Conservation (phyloP, 2,113 vertebrate species). For the Eudyptes chrysolophus region DNA sequence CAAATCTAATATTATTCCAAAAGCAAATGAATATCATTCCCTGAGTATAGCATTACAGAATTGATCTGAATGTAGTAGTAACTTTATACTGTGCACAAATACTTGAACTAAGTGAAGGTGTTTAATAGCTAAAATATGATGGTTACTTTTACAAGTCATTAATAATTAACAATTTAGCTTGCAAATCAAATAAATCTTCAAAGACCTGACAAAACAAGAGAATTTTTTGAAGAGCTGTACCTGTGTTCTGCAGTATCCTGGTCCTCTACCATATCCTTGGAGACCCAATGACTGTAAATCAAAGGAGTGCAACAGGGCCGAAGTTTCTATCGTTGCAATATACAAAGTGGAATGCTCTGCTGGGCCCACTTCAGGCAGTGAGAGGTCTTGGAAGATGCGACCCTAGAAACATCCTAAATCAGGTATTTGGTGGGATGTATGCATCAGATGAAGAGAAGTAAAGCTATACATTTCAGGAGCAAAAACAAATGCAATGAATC, state of each 20-base stretch:
- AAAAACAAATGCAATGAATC: not conserved
- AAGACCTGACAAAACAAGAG: not conserved
- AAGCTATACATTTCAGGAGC: not conserved
- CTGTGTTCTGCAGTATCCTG: conserved; percentile 90
- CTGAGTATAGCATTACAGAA: not conserved
- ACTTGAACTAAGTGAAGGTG: not conserved
- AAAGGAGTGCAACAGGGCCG: conserved; percentile 86
- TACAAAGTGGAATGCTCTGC: conserved; percentile 87
- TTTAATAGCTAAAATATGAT: not conserved
- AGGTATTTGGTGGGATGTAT: not conserved
- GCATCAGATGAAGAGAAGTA: not conserved
- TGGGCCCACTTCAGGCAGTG: conserved; percentile 77
- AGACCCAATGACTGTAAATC: conserved; percentile 77
- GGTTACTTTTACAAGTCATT: not conserved
- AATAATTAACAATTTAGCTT: not conserved
- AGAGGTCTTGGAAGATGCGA: conserved; percentile 85
- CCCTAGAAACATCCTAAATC: conserved; percentile 73
- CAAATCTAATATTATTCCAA: not conserved
- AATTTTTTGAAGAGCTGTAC: conserved; percentile 53
- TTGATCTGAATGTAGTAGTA: not conserved
- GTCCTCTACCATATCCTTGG: conserved; percentile 81
- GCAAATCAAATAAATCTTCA: not conserved
- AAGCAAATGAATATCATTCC: not conserved
- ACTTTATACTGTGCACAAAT: not conserved
- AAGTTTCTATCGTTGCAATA: conserved; percentile 80